Evolutionary conservation across 1,140 invertebrate species (phyloP).

Genomic region (Drosophila miranda): DNA sequence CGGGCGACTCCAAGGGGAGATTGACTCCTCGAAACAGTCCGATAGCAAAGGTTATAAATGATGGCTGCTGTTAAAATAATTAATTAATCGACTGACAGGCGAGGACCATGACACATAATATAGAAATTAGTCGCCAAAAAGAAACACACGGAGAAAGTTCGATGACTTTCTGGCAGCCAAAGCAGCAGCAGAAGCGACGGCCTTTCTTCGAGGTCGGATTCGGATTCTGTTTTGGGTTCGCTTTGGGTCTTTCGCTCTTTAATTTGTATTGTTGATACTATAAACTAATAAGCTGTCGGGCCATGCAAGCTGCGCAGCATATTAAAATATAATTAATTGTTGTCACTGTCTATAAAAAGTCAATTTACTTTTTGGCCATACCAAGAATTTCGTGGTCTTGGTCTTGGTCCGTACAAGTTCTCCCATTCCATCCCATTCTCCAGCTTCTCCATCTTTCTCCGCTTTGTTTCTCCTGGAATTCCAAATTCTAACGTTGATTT

Average conservation of each 20-base stretch:
- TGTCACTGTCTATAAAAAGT: conserved; percentile 80
- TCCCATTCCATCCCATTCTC: conserved; percentile 5
- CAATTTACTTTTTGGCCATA: conserved; percentile 60
- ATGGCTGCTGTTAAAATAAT: conserved; percentile 41
- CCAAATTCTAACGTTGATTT: conserved; percentile 66
- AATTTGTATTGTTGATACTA: conserved; percentile 75
- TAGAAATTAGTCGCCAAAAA: conserved; percentile 68
- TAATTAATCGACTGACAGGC: conserved; percentile 50
- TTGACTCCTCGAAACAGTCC: conserved; percentile 19
- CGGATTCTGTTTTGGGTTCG: conserved; percentile 12
- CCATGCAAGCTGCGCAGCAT: conserved; percentile 55
- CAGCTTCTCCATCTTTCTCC: conserved; percentile 37
- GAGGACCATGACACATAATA: conserved; percentile 68
- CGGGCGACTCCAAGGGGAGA: conserved; percentile 12
- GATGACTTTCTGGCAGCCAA: conserved; percentile 60
- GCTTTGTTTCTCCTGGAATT: conserved; percentile 58
- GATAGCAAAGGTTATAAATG: conserved; percentile 33
- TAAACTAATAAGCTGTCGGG: conserved; percentile 74
- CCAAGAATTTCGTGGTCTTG: conserved; percentile 49
- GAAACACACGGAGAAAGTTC: conserved; percentile 67
- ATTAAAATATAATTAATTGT: conserved; percentile 81
- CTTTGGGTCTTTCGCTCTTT: conserved; percentile 30
- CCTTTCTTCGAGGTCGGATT: conserved; percentile 61
- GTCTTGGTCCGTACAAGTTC: conserved; percentile 2
- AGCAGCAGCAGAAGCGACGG: conserved; percentile 32